Evolutionary conservation across 2,888 invertebrate genomes (phyloP), one percentile per base, ranked within the genome.

Genomic region (Eupithecia insigniata): DNA sequence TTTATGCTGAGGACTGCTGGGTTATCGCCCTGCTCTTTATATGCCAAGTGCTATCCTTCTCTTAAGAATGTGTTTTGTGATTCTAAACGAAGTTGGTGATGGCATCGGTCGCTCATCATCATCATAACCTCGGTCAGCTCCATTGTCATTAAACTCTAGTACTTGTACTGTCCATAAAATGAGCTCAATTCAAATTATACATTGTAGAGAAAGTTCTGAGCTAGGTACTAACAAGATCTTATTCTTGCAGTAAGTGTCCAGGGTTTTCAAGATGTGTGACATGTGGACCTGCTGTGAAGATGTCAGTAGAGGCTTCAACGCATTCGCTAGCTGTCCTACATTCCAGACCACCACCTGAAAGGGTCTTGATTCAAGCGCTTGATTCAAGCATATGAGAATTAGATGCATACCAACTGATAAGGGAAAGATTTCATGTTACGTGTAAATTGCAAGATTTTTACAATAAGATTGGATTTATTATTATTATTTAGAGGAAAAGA

Each of bases 261-360:
- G 83, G 7, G 92, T 92, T 76, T 92, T 92, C 74, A 94, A 79
- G 34, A 94, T 90, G 75, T 92, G 91, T 0, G 91, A 87, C 87
- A 93, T 86, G 73, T 94, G 91, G 7, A 91, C 86, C 79, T 91
- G 92, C 76, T 95, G 93, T 0, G 93, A 90, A 0, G 92, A 82
- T 1, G 87, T 90, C 34, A 95, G 80, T 0, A 95, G 89, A 5
- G 95, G 95, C 72, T 94, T 91, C 32, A 96, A 83, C 55, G 96
- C 95, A 80, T 94, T 95, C 0, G 95, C 95, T 34, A 96, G 88
- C 82, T 95, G 96, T 10, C 91, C 88, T 77, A 96, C 92, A 82
- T 96, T 96, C 96, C 96, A 96, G 39, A 95, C 91, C 69, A 96
- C 95, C 28, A 94, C 90, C 95, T 95, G 51, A 28, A 67, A 66